These are phyloP conservation scores for Bolinopsis microptera DNA, from an alignment of 37 sponge, comb jelly and placozoan species.

Conservation along the genomic window DNA sequence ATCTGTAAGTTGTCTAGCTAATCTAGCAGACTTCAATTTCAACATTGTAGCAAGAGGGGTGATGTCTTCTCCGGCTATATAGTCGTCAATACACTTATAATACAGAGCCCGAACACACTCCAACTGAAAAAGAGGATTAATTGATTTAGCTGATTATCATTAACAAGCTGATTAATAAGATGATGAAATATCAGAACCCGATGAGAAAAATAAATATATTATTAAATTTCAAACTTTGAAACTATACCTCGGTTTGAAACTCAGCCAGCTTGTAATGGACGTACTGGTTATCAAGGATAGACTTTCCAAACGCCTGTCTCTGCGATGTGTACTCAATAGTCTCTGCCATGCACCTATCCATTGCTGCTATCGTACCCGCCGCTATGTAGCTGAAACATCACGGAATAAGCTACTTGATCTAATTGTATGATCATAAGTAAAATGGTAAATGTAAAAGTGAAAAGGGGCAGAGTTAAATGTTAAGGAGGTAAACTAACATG, in stretches of 20 bases:
- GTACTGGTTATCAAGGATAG: constrained; percentile 87
- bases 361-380: constrained; percentile 64
- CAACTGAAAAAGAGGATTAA: constrained; percentile 45
- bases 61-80: constrained; percentile 68
- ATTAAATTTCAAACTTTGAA: too few relatives aligned
- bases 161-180: too few relatives aligned
- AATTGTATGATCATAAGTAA: not conserved
- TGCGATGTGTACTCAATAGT: constrained; percentile 82
- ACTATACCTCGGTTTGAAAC: constrained; percentile 87
- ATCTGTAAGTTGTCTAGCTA: constrained; percentile 77
- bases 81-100: constrained; percentile 19
- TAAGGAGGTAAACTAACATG: constrained; percentile 74
- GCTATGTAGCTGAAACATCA: not conserved
- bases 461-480: too few relatives aligned
- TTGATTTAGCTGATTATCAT: too few relatives aligned
- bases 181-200: too few relatives aligned
- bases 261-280: constrained; percentile 91
- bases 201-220: too few relatives aligned
- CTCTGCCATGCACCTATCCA: constrained; percentile 73
- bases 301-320: constrained; percentile 85
- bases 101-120: constrained; percentile 34
- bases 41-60: constrained; percentile 95
- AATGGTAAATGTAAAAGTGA: not conserved
- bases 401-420: not conserved
- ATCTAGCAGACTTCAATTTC: constrained; percentile 90